Percentiles rank a stretch among this genome's conserved stretches.
Conservation (phyloP, 2,113 vertebrate genomes). For the Sciurus niger region DNA sequence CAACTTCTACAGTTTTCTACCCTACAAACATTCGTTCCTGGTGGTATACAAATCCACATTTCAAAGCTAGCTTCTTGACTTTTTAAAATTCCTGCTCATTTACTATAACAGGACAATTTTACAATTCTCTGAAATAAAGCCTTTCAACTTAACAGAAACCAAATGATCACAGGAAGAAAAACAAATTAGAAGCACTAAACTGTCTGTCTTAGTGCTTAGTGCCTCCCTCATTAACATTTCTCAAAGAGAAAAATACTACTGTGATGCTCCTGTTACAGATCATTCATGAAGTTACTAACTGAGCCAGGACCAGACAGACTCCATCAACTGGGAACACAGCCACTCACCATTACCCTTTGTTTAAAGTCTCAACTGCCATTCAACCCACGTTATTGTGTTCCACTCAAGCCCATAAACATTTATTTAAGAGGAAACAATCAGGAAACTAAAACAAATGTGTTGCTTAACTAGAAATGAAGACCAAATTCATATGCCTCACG, state of each 20-base stretch:
- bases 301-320: conserved; percentile 60
- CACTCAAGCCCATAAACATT: conserved; percentile 63
- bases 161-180: conserved; percentile 65
- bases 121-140: conserved; percentile 53
- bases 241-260: conserved; percentile 73
- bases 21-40: neutral
- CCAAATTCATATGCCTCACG: conserved; percentile 22
- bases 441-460: conserved; percentile 61
- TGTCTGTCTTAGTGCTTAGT: conserved; percentile 45
- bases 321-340: conserved; percentile 73
- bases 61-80: conserved; percentile 27
- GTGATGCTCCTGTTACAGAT: conserved; percentile 64
- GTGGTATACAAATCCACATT: neutral
- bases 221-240: conserved; percentile 69
- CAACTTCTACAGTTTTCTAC: conserved; percentile 22
- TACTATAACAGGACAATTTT: conserved; percentile 21
- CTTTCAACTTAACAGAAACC: conserved; percentile 56
- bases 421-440: conserved; percentile 63
- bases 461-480: conserved; percentile 61
- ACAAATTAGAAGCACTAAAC: conserved; percentile 57
- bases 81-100: conserved; percentile 60
- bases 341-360: conserved; percentile 71
- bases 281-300: conserved; percentile 74
- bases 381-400: conserved; percentile 70
- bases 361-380: conserved; percentile 64